Conservation (phyloP, 2,113 vertebrate species). For the Mixornis gularis region DNA sequence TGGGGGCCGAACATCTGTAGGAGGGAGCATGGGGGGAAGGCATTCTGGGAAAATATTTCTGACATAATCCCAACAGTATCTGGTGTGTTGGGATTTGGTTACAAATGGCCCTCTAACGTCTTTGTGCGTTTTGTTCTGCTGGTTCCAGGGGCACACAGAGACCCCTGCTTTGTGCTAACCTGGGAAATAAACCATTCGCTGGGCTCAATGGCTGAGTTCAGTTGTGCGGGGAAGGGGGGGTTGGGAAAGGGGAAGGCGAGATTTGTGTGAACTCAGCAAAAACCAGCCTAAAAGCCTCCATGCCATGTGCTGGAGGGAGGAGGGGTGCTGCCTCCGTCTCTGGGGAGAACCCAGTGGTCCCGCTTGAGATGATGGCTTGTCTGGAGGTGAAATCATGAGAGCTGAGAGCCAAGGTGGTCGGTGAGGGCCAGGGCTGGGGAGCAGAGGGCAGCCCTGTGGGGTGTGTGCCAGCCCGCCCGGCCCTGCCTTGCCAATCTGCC, state of each 20-base stretch:
- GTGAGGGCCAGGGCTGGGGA: accelerated
- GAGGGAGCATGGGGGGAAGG: conserved; percentile 55
- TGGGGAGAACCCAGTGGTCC: neutral
- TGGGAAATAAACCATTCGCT: conserved; percentile 65
- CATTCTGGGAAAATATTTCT: conserved; percentile 71
- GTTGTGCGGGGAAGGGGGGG: neutral
- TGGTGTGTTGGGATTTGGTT: conserved; percentile 70
- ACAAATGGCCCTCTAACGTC: conserved; percentile 68
- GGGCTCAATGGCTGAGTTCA: conserved; percentile 53
- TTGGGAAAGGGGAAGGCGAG: neutral
- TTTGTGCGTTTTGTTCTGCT: conserved; percentile 71
- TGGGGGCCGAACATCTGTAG: conserved; percentile 68
- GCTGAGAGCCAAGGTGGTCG: accelerated
- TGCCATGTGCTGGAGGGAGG: conserved; percentile 32
- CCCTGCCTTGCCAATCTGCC: neutral
- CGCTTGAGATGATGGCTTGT: neutral
- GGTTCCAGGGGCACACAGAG: conserved; percentile 58
- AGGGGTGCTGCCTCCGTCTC: neutral
- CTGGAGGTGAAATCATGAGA: neutral
- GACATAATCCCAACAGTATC: conserved; percentile 72
- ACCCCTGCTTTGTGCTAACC: conserved; percentile 65
- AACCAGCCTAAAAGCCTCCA: conserved; percentile 13
- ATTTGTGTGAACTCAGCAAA: conserved; percentile 37
- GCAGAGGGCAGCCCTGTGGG: accelerated
- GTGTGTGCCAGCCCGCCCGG: accelerated